Evolutionary conservation across 1,140 invertebrate genomes (phyloP).

Genomic region (Drosophila pachea): DNA sequence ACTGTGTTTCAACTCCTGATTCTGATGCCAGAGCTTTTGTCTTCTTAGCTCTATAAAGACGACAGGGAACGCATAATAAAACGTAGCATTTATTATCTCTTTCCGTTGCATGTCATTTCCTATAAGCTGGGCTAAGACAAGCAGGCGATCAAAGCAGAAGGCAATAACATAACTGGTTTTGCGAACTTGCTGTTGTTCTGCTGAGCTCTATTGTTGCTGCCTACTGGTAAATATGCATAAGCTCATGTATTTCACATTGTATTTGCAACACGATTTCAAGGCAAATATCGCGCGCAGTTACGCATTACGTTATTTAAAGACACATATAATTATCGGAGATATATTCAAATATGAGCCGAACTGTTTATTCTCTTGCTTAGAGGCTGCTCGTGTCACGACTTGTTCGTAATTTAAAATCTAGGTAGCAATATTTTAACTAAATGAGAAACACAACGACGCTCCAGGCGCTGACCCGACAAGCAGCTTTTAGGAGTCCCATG

Average conservation of each 20-base stretch:
- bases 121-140: neutral
- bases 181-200: no score
- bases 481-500: neutral
- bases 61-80: constrained; percentile 3
- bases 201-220: neutral
- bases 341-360: no score
- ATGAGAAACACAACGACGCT: constrained; percentile 1
- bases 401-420: neutral
- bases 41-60: neutral
- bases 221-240: neutral
- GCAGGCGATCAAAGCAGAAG: neutral
- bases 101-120: constrained; percentile 1
- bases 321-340: no score
- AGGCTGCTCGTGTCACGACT: neutral
- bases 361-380: no score
- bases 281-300: neutral
- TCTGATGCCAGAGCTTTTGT: neutral
- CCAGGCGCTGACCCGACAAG: neutral
- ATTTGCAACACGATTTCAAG: neutral
- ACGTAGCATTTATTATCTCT: neutral
- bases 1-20: neutral
- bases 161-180: neutral
- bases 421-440: constrained; percentile 40
- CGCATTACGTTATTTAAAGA: no score
- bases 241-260: neutral